Evolutionary conservation across 2,797 vertebrate species (phyloP).

Genomic region (Siniperca obscura): DNA sequence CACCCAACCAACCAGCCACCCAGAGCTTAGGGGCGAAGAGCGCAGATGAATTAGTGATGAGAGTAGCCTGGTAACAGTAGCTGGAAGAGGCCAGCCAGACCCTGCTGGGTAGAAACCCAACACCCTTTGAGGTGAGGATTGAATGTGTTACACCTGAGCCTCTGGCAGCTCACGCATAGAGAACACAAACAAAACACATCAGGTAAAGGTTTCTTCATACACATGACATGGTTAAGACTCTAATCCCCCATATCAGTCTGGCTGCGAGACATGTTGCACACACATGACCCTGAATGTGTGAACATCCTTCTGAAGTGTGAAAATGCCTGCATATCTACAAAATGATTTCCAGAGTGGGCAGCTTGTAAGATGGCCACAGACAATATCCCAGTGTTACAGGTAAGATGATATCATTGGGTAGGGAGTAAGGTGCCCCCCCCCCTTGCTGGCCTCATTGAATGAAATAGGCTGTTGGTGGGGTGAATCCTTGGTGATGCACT

Average conservation of each 20-base stretch:
- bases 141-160: constrained; percentile 81
- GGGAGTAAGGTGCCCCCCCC: constrained; percentile 37
- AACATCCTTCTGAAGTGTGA: constrained; percentile 31
- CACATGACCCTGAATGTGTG: constrained; percentile 22
- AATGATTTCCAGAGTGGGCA: constrained; percentile 25
- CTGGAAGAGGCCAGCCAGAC: constrained; percentile 75
- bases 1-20: constrained; percentile 48
- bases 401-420: constrained; percentile 69
- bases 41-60: constrained; percentile 86
- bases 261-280: constrained; percentile 20
- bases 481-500: constrained; percentile 66
- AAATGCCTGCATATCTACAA: constrained; percentile 36
- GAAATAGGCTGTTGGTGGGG: constrained; percentile 50
- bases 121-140: constrained; percentile 69
- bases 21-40: constrained; percentile 60
- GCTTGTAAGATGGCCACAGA: constrained; percentile 35
- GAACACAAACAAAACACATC: constrained; percentile 67
- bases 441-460: constrained; percentile 53
- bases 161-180: constrained; percentile 51
- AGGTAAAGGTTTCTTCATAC: constrained; percentile 53
- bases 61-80: constrained; percentile 79
- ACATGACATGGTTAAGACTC: constrained; percentile 24
- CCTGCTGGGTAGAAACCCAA: constrained; percentile 79
- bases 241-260: constrained; percentile 42
- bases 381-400: constrained; percentile 61